These are phyloP conservation scores for Ctenochaetus hawaiiensis DNA, from an alignment of 2,797 vertebrate genomes.

Conservation along the genomic window DNA sequence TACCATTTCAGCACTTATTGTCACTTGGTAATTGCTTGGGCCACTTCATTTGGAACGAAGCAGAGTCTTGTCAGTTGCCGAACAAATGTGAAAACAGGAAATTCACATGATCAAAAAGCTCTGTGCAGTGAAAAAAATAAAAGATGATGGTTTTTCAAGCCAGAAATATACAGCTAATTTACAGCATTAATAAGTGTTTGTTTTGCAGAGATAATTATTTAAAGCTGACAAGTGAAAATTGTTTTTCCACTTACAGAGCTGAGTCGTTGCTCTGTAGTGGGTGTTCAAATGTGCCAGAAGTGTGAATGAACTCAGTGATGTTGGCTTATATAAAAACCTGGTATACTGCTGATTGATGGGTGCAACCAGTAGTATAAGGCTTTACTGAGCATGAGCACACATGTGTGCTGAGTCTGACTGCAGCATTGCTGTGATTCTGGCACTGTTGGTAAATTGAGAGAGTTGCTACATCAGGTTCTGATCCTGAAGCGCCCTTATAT, in stretches of 20 bases:
- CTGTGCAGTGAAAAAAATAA: not conserved
- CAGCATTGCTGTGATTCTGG: not conserved
- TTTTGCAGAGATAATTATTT: constrained; percentile 61
- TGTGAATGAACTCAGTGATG: constrained; percentile 58
- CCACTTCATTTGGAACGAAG: constrained; percentile 11
- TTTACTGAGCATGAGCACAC: not conserved
- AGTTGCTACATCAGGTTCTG: not conserved
- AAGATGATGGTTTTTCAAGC: constrained; percentile 24
- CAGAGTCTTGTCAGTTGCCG: constrained; percentile 20
- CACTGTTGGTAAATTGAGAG: not conserved
- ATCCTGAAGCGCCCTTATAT: constrained; percentile 11
- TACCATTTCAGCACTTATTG: not conserved
- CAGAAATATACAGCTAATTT: constrained; percentile 39
- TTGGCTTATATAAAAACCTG: constrained; percentile 50
- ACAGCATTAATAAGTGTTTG: constrained; percentile 31
- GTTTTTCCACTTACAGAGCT: constrained; percentile 54
- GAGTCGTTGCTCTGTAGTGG: constrained; percentile 42
- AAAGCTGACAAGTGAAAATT: constrained; percentile 57
- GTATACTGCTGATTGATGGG: constrained; percentile 27
- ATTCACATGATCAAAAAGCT: constrained; percentile 16
- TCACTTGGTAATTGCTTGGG: constrained; percentile 33
- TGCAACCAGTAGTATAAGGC: constrained; percentile 8
- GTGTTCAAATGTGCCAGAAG: constrained; percentile 52
- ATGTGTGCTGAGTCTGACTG: not conserved
- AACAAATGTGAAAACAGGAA: constrained; percentile 1